A percentile compares a stretch with the other conserved stretches of the same genome.
Conservation (phyloP, 2,888 invertebrate species). For the Lysandra bellargus region DNA sequence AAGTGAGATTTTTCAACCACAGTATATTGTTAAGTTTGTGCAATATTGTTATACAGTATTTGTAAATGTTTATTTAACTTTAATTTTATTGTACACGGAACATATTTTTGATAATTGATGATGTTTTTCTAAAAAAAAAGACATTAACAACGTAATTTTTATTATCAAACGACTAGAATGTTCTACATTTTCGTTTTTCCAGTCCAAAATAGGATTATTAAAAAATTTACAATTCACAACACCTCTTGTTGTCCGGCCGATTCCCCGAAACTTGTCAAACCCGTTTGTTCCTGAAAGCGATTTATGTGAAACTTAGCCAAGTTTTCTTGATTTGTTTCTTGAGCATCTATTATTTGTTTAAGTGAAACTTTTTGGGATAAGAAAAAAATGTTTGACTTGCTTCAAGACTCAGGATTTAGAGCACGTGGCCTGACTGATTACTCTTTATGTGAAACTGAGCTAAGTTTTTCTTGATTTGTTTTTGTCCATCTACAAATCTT, state of each 20-base stretch:
- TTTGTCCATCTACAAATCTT: background rate
- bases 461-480: constrained; percentile 28
- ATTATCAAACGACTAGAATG: background rate
- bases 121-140: background rate
- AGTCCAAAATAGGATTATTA: background rate
- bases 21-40: too few species aligned
- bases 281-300: constrained; percentile 49
- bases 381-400: too few species aligned
- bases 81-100: too few species aligned
- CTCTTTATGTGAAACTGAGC: constrained; percentile 45
- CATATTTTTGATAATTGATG: background rate
- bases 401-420: too few species aligned
- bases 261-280: constrained; percentile 68
- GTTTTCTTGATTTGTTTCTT: background rate
- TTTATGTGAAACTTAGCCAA: constrained; percentile 46
- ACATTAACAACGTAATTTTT: too few species aligned
- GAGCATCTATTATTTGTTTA: background rate
- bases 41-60: too few species aligned
- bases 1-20: too few species aligned
- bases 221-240: background rate
- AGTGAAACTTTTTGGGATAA: too few species aligned
- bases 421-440: too few species aligned
- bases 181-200: background rate
- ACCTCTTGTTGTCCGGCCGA: constrained; percentile 45
- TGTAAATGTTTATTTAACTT: too few species aligned